These are phyloP conservation scores for Pyxicephalus adspersus DNA, from an alignment of 2,113 vertebrate genomes.

Conservation along the genomic window DNA sequence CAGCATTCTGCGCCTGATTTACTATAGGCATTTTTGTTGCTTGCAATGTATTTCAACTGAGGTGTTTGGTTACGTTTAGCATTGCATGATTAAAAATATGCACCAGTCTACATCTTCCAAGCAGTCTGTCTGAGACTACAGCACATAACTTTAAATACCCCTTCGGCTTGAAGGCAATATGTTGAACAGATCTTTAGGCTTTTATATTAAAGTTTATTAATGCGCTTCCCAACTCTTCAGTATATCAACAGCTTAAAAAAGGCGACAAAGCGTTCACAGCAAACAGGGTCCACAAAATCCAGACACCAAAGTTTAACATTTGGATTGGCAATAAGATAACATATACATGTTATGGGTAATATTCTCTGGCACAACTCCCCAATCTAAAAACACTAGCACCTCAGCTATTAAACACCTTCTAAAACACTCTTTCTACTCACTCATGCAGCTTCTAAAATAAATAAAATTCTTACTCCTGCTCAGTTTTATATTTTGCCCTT, in stretches of 20 bases:
- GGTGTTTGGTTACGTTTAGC: background rate
- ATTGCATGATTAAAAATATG: background rate
- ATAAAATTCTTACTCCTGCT: conserved; percentile 33
- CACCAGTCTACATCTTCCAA: no score
- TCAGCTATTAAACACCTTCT: conserved; percentile 42
- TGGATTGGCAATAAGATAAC: conserved; percentile 29
- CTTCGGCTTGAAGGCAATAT: no score
- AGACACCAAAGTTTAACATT: conserved; percentile 43
- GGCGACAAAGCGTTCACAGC: background rate
- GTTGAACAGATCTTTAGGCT: no score
- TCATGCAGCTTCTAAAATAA: conserved; percentile 38
- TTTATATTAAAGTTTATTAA: background rate
- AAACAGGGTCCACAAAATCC: background rate
- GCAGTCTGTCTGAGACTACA: no score
- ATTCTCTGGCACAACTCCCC: conserved; percentile 27
- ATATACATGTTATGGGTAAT: conserved; percentile 35
- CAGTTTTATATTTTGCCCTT: conserved; percentile 19
- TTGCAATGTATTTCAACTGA: no score
- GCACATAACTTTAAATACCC: no score
- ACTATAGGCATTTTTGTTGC: no score
- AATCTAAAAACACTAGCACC: conserved; percentile 36
- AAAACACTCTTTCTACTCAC: conserved; percentile 29
- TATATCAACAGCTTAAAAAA: background rate
- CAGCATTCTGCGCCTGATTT: no score
- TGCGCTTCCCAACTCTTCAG: background rate